phyloP scores from a whole-genome alignment of 2,888 invertebrate species.

The Acrocyrtus sp. region DNA sequence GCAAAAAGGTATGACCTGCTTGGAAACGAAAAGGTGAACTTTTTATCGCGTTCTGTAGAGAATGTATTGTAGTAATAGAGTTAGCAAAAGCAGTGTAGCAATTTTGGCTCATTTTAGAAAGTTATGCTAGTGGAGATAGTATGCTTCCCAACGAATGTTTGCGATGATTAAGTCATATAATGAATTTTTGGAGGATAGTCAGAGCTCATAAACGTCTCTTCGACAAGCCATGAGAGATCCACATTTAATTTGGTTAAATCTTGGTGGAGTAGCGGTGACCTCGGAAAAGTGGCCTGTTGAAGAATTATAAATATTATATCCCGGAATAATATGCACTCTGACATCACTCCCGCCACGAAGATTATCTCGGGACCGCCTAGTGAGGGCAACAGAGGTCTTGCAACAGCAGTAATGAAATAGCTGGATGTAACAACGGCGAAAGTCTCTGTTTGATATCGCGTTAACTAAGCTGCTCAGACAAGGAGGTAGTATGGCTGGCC shows the following conservation, averaged over 20 bases:
- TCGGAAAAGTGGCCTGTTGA: constrained; percentile 59
- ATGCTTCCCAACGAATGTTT: too few relatives aligned
- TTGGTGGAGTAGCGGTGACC: constrained; percentile 55
- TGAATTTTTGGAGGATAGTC: too few relatives aligned
- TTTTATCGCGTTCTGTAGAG: background rate
- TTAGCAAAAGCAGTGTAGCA: background rate
- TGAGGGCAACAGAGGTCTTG: constrained; percentile 78
- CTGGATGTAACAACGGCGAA: constrained; percentile 77
- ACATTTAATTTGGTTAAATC: constrained; percentile 58
- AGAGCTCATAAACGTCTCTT: constrained; percentile 63
- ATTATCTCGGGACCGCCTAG: constrained; percentile 71
- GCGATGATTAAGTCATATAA: background rate
- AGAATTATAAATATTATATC: constrained; percentile 73
- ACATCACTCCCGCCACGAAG: constrained; percentile 67
- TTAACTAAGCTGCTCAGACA: constrained; percentile 60
- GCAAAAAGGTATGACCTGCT: too few relatives aligned
- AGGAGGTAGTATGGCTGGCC: constrained; percentile 62
- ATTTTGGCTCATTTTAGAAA: background rate
- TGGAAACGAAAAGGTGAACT: background rate
- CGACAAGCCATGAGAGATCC: constrained; percentile 58
- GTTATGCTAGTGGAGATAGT: too few relatives aligned
- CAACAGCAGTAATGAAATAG: constrained; percentile 82
- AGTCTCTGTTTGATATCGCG: constrained; percentile 73
- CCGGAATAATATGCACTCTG: constrained; percentile 79
- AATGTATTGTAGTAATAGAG: background rate